phyloP scores from a whole-genome alignment of 1,140 invertebrate genomes.

The Drosophila triauraria region DNA sequence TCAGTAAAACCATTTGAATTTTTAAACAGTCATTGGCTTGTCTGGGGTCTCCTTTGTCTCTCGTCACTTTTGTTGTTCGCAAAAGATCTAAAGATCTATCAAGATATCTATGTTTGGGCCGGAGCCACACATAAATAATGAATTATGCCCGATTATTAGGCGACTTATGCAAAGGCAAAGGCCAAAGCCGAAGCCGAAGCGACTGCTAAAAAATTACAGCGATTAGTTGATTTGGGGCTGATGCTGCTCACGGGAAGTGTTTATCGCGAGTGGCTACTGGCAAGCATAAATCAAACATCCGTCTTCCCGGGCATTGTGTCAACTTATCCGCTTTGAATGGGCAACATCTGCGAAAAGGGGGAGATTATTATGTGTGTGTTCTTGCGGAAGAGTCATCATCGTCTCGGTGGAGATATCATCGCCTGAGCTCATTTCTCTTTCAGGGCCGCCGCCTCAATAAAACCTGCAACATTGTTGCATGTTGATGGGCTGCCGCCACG shows the following conservation, averaged over 20 bases:
- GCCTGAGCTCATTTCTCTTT: constrained; percentile 28
- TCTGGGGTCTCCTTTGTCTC: constrained; percentile 54
- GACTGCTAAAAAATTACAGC: constrained; percentile 66
- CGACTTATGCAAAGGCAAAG: constrained; percentile 70
- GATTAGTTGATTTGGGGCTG: constrained; percentile 64
- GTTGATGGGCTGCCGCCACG: constrained; percentile 72
- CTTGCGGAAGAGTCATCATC: constrained; percentile 7
- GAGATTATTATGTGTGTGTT: not conserved
- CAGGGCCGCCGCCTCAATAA: constrained; percentile 55
- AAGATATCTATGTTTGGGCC: constrained; percentile 51
- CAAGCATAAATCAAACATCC: constrained; percentile 22
- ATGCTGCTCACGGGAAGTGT: constrained; percentile 42
- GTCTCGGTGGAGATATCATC: constrained; percentile 11
- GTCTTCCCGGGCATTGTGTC: constrained; percentile 1
- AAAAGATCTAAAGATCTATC: constrained; percentile 71
- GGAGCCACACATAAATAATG: constrained; percentile 74
- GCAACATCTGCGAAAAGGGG: not conserved
- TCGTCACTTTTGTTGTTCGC: constrained; percentile 56
- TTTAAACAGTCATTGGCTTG: constrained; percentile 83
- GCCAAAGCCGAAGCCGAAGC: constrained; percentile 11
- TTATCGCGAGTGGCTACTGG: constrained; percentile 28
- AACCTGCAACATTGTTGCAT: constrained; percentile 74
- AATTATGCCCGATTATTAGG: constrained; percentile 80
- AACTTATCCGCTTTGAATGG: not conserved
- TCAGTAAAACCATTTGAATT: constrained; percentile 56